A percentile compares a stretch with the other conserved stretches of the same genome.
phyloP scores from a whole-genome alignment of 1,140 invertebrate species.

The Halesus radiatus region DNA sequence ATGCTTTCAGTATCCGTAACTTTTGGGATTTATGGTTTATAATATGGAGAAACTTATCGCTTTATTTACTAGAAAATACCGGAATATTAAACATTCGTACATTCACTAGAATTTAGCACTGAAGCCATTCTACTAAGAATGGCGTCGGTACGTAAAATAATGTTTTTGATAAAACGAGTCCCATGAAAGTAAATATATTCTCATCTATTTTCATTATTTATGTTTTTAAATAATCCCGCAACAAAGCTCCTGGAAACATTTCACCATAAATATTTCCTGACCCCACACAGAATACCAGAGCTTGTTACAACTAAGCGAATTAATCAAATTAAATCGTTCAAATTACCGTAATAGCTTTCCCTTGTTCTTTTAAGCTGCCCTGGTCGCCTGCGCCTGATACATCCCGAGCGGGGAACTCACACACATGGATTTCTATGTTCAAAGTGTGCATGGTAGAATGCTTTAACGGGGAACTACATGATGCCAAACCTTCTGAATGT shows the following conservation, averaged over 20 bases:
- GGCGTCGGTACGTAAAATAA: not conserved
- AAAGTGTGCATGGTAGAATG: too few species aligned
- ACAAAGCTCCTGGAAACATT: not conserved
- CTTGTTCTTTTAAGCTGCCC: conserved; percentile 40
- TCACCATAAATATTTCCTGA: not conserved
- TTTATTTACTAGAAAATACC: too few species aligned
- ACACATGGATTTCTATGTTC: too few species aligned
- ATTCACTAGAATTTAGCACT: too few species aligned
- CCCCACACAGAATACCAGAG: not conserved
- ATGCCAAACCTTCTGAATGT: too few species aligned
- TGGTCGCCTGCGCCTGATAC: not conserved
- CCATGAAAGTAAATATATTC: not conserved
- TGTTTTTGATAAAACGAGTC: not conserved
- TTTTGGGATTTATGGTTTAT: too few species aligned
- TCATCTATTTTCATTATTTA: not conserved
- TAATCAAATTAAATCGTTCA: conserved; percentile 51
- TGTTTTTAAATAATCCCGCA: not conserved
- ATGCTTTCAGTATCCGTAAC: too few species aligned
- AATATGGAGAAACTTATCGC: too few species aligned
- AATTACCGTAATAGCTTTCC: conserved; percentile 49
- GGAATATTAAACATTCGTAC: too few species aligned
- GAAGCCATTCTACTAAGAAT: too few species aligned
- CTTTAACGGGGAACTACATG: too few species aligned
- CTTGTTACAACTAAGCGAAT: conserved; percentile 39
- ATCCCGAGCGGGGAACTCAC: not conserved